Evolutionary conservation across 2,797 vertebrate genomes (phyloP), one percentile per base, ranked within the genome.

Genomic region (Myotis planiceps): DNA sequence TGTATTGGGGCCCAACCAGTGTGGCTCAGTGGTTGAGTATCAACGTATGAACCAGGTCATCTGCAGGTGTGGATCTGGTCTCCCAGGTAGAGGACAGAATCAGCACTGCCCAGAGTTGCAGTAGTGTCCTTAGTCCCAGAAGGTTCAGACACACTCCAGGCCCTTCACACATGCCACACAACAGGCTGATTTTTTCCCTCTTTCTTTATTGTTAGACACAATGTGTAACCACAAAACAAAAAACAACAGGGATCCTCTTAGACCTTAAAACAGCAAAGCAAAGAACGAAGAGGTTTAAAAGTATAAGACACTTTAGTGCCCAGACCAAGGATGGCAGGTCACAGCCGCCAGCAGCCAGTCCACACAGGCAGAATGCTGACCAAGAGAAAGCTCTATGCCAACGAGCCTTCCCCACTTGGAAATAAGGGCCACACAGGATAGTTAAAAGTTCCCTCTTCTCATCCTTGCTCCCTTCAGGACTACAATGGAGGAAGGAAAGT

Each of bases 171-270:
- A 92, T 0, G 88, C 21, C 75, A 97, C 80, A 72, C 79, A 76
- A 92, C 27, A 88, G 75, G 82, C 65, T 78, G 9, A 51, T 42
- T 45, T 71, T 49, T 96, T 84, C 13, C 76, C 65, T 86, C 45
- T 86, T 96, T 83, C 96, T 97, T 97, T 98, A 97, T 97, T 97
- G 29, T 88, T 86, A 96, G 47, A 93, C 55, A 84, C 29, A 80
- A 83, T 80, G 37, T 92, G 95, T 92, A 97, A 95, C 97, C 93
- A 97, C 49, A 94, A 86, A 94, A 89, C 47, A 96, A 42, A 51
- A 94, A 91, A 90, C 9, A 93, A 47, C 32, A 69, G 81, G 69
- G 53, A 91, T 88, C 78, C 65, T 93, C 58, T 82, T 49, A 37
- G 66, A 18, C 53, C 78, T 96, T 10, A 78, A 90, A 58, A 79